Base-by-base conservation (phyloP, 2,797 vertebrate genomes). In the Tamandua tetradactyla region DNA sequence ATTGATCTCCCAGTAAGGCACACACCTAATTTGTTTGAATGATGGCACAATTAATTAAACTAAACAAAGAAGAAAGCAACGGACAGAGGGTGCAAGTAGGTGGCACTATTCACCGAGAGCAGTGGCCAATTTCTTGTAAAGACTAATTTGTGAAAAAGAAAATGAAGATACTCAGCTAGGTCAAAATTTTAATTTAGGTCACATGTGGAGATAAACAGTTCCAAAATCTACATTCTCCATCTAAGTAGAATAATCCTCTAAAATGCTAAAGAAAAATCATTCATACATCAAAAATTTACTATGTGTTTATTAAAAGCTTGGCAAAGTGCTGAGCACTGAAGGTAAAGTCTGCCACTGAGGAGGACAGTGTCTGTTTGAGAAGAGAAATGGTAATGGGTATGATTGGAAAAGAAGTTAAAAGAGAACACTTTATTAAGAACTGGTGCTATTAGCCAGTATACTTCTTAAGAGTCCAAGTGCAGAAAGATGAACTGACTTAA, bases 1-100 rank as follows among this genome's bases (percentile, higher is more conserved):
- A 95, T 64, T 61, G 83, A 92, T 84, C 55, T 94, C 49, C 91
- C 75, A 57, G 80, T 52, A 95, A 96, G 93, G 79, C 68, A 88
- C 37, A 68, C 14, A 57, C 52, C 81, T 92, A 62, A 86, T 93
- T 55, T 71, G 59, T 83, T 49, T 76, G 61, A 97, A 80, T 81
- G 64, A 95, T 75, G 68, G 89, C 78, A 42, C 22, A 30, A n/a
- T 57, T 94, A 91, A 94, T 95, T 62, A 94, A 83, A 80, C 40
- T 71, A 87, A 84, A 81, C n/a, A 42, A 91, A 61, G 25, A 92
- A 68, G 62, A 68, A 87, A 37, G 66, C 12, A 27, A 57, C 81
- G 79, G 49, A 87, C 13, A 2, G 37, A 1, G 1, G 66, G 57
- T 5, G 27, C 4, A 13, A 30, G 71, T 17, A 55, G 71, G 11